Conservation (phyloP, 2,888 invertebrate species). For the Melinaea menophilus region DNA sequence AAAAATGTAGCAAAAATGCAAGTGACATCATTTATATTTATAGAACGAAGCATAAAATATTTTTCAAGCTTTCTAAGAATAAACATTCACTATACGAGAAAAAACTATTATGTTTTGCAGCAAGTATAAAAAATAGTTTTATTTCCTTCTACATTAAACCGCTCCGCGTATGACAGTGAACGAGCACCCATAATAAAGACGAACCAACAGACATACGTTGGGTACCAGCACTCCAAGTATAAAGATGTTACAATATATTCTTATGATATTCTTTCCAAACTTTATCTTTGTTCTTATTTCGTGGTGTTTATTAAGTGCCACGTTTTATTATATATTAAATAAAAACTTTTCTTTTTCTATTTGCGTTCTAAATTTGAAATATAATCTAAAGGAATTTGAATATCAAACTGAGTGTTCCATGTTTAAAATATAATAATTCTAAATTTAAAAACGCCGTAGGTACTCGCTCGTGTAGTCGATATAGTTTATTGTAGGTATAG, state of each 20-base stretch:
- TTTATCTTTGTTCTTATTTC: slow-evolving; percentile 26
- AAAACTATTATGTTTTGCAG: too few relatives aligned
- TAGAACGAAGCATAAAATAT: too few relatives aligned
- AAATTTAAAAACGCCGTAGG: background rate
- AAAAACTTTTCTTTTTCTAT: background rate
- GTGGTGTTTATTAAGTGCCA: slow-evolving; percentile 15
- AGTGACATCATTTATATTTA: too few relatives aligned
- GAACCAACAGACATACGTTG: slow-evolving; percentile 30
- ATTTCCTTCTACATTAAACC: background rate
- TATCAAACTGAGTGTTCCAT: background rate
- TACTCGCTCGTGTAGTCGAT: slow-evolving; percentile 5
- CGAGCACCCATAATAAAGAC: slow-evolving; percentile 28
- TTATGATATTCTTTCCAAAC: slow-evolving; percentile 26
- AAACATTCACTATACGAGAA: too few relatives aligned
- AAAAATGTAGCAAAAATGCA: too few relatives aligned
- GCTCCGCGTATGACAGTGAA: slow-evolving; percentile 20
- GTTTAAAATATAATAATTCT: background rate
- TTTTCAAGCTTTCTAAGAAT: too few relatives aligned
- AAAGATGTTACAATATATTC: slow-evolving; percentile 29
- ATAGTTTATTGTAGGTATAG: background rate
- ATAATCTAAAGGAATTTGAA: background rate
- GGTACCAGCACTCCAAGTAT: slow-evolving; percentile 32
- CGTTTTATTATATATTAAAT: background rate
- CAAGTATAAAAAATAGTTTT: too few relatives aligned
- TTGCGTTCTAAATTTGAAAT: slow-evolving; percentile 1